These are phyloP conservation scores for Mormyrus lacerda DNA, from an alignment of 2,113 vertebrate species.

Conservation along the genomic window DNA sequence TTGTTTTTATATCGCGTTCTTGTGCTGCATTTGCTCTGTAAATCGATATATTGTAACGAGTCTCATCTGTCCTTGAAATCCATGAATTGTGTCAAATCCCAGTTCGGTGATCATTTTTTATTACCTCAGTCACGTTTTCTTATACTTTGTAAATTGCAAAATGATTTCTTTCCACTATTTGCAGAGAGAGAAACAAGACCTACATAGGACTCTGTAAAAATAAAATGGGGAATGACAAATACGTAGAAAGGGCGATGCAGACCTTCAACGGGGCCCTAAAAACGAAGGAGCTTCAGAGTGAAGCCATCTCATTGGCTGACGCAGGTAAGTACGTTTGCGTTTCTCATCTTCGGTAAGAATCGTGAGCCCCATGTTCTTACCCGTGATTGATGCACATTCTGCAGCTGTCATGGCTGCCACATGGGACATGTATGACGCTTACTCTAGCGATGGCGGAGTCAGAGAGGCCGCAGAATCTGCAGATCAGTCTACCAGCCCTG, in stretches of 20 bases:
- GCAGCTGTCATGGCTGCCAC: conserved; percentile 59
- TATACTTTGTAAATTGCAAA: neutral
- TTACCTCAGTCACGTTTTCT: neutral
- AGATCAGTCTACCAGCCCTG: neutral
- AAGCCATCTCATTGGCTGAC: conserved; percentile 56
- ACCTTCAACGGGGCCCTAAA: conserved; percentile 71
- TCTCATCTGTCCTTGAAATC: neutral
- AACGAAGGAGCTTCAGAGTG: conserved; percentile 72
- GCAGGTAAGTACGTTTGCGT: conserved; percentile 56
- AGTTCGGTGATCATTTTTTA: neutral
- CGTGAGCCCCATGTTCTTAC: neutral
- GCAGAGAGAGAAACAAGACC: conserved; percentile 59
- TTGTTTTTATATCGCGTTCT: neutral
- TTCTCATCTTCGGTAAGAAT: neutral
- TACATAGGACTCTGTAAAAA: conserved; percentile 65
- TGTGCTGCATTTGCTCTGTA: neutral
- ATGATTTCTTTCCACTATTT: conserved; percentile 22
- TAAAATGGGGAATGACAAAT: conserved; percentile 60
- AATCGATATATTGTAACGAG: neutral
- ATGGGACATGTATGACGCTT: conserved; percentile 69
- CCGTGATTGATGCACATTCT: neutral
- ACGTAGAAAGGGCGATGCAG: conserved; percentile 69
- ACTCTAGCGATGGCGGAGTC: conserved; percentile 21
- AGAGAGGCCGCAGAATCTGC: neutral
- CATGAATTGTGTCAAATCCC: neutral